Percentiles rank a stretch among this genome's conserved stretches.
Conservation (phyloP, 2,888 invertebrate genomes). For the Rhyacophila evoluta region DNA sequence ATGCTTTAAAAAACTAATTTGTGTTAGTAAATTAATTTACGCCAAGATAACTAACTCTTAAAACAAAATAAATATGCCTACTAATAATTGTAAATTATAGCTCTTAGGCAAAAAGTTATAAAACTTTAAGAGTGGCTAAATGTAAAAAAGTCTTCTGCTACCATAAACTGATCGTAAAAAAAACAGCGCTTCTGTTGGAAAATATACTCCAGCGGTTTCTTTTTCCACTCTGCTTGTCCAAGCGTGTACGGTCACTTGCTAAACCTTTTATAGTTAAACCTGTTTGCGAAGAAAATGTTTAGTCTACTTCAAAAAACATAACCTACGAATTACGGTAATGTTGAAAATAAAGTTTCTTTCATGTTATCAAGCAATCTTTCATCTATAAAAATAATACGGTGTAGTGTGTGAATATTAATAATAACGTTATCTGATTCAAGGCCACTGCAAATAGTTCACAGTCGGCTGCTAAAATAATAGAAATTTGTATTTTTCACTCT, state of each 20-base stretch:
- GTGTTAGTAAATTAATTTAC: no score
- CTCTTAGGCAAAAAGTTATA: not conserved
- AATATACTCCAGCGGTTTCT: conserved; percentile 3
- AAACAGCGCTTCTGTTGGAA: not conserved
- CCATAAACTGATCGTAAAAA: conserved; percentile 7
- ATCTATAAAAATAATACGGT: no score
- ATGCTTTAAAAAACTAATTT: no score
- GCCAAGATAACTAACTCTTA: no score
- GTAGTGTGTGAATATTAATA: no score
- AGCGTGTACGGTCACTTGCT: conserved; percentile 6
- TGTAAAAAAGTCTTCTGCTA: not conserved
- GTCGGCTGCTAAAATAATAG: no score
- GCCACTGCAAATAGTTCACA: no score
- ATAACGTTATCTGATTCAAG: no score
- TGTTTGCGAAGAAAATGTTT: not conserved
- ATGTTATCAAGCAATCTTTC: no score
- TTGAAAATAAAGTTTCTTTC: no score
- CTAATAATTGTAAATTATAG: not conserved
- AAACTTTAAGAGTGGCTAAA: not conserved
- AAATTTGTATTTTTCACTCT: no score
- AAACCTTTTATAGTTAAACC: conserved; percentile 26
- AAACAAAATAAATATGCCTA: not conserved
- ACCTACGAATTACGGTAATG: not conserved
- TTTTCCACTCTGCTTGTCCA: conserved; percentile 19
- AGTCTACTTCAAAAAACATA: not conserved